Evolutionary conservation across 1,140 invertebrate genomes (phyloP).

Genomic region (Drosophila willistoni): DNA sequence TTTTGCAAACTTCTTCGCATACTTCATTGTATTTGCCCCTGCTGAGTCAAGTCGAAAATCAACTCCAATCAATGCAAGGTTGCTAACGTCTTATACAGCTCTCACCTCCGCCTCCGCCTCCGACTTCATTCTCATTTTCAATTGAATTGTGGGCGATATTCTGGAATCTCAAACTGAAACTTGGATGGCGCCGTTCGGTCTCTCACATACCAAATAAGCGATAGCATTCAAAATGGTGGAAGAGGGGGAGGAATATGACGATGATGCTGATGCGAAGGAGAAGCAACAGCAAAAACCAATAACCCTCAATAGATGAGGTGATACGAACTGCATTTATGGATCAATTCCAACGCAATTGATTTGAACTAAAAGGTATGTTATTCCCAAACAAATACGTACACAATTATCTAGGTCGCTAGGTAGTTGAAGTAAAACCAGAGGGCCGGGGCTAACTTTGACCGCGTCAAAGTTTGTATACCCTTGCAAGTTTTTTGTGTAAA

Average conservation of each 20-base stretch:
- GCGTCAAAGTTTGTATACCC: no score
- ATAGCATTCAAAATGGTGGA: not conserved
- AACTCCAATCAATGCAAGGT: slow-evolving; percentile 35
- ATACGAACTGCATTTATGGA: slow-evolving; percentile 33
- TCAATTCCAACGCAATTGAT: slow-evolving; percentile 36
- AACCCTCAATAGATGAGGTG: slow-evolving; percentile 8
- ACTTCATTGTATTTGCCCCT: slow-evolving; percentile 6
- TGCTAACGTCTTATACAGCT: slow-evolving; percentile 30
- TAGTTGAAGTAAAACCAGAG: not conserved
- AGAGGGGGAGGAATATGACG: no score
- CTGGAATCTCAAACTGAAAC: slow-evolving; percentile 1
- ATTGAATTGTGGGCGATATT: slow-evolving; percentile 33
- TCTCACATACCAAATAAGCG: not conserved
- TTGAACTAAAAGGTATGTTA: slow-evolving; percentile 11
- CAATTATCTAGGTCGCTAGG: slow-evolving; percentile 2
- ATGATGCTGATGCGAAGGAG: not conserved
- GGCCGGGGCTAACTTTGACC: no score
- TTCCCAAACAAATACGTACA: not conserved
- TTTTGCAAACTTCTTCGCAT: slow-evolving; percentile 14
- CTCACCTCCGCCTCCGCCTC: slow-evolving; percentile 9
- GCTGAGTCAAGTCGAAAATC: slow-evolving; percentile 14
- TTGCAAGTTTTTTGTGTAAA: no score
- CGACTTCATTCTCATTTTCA: not conserved
- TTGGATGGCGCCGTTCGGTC: not conserved
- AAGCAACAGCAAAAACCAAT: not conserved